Conservation (phyloP, 2,113 vertebrate genomes). For the Podarcis raffonei region DNA sequence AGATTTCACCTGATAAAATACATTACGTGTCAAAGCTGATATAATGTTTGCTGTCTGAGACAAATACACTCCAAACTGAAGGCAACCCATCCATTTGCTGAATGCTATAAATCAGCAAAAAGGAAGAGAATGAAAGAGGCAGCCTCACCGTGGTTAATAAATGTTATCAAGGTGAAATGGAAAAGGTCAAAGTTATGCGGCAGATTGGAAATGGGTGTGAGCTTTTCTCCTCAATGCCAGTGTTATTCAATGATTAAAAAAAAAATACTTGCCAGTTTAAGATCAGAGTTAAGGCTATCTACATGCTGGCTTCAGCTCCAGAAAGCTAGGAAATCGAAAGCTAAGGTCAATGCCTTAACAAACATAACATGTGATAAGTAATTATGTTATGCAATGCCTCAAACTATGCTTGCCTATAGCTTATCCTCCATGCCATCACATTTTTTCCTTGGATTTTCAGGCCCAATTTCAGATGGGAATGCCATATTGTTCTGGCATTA, state of each 20-base stretch:
- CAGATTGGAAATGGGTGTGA: not conserved
- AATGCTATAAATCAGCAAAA: slow-evolving; percentile 45
- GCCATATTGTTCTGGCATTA: too few relatives aligned
- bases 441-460: too few relatives aligned
- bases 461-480: too few relatives aligned
- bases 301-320: too few relatives aligned
- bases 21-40: slow-evolving; percentile 39
- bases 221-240: not conserved
- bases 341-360: too few relatives aligned
- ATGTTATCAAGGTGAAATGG: not conserved
- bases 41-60: slow-evolving; percentile 30
- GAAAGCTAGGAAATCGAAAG: too few relatives aligned
- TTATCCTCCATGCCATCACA: too few relatives aligned
- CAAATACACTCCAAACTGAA: slow-evolving; percentile 3
- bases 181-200: not conserved
- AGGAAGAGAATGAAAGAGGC: slow-evolving; percentile 21
- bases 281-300: too few relatives aligned
- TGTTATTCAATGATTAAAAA: not conserved
- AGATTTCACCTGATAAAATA: slow-evolving; percentile 59
- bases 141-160: slow-evolving; percentile 1
- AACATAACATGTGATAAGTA: too few relatives aligned
- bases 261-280: too few relatives aligned
- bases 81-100: slow-evolving; percentile 40
- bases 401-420: too few relatives aligned
- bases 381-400: too few relatives aligned